A percentile compares a stretch with the other conserved stretches of the same genome.
These are phyloP conservation scores for Phyllostomus hastatus DNA, from an alignment of 2,113 vertebrate species.

Conservation along the genomic window DNA sequence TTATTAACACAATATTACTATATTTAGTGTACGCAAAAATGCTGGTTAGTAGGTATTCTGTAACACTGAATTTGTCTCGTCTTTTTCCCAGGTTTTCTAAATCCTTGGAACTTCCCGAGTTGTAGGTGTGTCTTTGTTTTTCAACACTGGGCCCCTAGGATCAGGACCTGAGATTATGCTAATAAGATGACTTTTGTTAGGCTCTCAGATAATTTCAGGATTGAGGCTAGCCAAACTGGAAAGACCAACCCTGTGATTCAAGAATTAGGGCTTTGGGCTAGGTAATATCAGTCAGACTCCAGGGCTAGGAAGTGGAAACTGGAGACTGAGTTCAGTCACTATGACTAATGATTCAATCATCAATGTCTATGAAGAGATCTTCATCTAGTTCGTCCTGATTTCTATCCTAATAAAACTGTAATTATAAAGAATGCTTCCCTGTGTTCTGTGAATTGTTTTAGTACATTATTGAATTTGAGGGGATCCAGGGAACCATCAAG, in stretches of 20 bases:
- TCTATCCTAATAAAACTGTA: neutral
- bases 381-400: neutral
- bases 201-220: neutral
- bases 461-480: neutral
- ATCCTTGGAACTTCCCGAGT: neutral
- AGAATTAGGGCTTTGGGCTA: neutral
- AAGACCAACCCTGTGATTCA: neutral
- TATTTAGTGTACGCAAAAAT: neutral
- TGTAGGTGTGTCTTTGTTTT: neutral
- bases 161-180: neutral
- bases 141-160: neutral
- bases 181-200: neutral
- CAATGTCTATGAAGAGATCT: neutral
- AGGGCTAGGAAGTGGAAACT: neutral
- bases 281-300: neutral
- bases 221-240: neutral
- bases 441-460: neutral
- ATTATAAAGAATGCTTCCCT: neutral
- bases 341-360: neutral
- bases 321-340: neutral
- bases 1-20: neutral
- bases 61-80: neutral
- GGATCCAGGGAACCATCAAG: neutral
- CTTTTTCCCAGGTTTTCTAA: neutral
- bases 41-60: neutral